These are phyloP conservation scores for Mormyrops boulengeri DNA, from an alignment of 2,797 vertebrate species.

Conservation along the genomic window DNA sequence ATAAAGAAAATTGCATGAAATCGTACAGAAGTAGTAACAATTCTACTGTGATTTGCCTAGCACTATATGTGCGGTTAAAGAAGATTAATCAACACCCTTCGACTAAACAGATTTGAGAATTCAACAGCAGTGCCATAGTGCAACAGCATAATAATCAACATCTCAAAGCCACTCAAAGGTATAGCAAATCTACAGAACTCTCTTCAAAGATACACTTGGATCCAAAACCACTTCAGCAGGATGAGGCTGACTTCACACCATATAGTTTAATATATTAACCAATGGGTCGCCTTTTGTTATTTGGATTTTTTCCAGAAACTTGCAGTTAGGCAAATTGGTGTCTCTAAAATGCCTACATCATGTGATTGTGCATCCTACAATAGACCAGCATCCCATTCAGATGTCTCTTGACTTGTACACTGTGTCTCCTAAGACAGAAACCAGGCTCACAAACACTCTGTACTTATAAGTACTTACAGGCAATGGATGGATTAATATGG, in stretches of 20 bases:
- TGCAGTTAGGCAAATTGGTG: not conserved
- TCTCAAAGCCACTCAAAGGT: not conserved
- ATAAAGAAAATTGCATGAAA: constrained; percentile 41
- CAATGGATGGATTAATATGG: not conserved
- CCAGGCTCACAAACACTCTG: not conserved
- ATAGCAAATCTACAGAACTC: not conserved
- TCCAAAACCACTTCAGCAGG: not conserved
- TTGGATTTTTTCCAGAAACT: not conserved
- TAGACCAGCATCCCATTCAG: not conserved
- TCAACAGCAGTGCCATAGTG: not conserved
- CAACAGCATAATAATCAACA: not conserved
- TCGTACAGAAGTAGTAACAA: constrained; percentile 42
- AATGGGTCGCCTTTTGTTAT: not conserved
- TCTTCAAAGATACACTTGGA: not conserved
- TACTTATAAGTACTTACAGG: not conserved
- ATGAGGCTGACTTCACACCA: not conserved
- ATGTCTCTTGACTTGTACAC: not conserved
- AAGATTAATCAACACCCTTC: not conserved
- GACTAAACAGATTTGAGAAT: not conserved
- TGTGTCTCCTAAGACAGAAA: not conserved
- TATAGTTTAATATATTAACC: not conserved
- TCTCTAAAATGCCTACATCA: not conserved
- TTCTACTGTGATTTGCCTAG: not conserved
- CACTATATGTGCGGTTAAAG: not conserved
- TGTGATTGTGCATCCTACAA: not conserved